Percentiles rank a stretch among this genome's conserved stretches.
Conservation (phyloP, 2,797 vertebrate species). For the Karalla daura region DNA sequence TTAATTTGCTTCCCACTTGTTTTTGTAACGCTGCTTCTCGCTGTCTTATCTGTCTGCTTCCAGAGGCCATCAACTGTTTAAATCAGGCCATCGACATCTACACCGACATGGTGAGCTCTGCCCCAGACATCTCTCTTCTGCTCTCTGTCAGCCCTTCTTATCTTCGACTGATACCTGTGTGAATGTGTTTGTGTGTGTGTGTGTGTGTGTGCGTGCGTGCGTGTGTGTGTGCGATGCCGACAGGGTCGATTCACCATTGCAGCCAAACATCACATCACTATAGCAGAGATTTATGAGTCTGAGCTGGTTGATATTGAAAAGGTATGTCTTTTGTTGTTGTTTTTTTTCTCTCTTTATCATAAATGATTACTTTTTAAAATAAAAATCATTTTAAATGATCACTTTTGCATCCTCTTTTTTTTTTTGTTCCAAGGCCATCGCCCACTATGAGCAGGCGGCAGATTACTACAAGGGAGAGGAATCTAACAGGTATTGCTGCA, state of each 20-base stretch:
- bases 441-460: constrained; percentile 85
- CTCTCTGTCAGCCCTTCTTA: not conserved
- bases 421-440: constrained; percentile 71
- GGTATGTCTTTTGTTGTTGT: constrained; percentile 50
- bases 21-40: constrained; percentile 51
- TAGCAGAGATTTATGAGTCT: constrained; percentile 79
- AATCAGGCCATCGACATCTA: constrained; percentile 99
- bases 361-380: not conserved
- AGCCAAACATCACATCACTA: constrained; percentile 86
- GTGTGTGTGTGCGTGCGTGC: constrained; percentile 22
- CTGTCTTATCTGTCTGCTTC: constrained; percentile 64
- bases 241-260: constrained; percentile 84
- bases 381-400: not conserved
- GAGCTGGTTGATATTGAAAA: constrained; percentile 82
- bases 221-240: constrained; percentile 29
- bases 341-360: not conserved
- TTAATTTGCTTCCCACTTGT: constrained; percentile 23
- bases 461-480: constrained; percentile 82
- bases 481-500: constrained; percentile 71
- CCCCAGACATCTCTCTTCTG: not conserved
- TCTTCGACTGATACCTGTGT: not conserved
- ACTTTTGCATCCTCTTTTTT: not conserved
- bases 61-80: constrained; percentile 99
- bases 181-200: constrained; percentile 26
- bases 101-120: constrained; percentile 95